Evolutionary conservation across 2,113 vertebrate genomes (phyloP).

Genomic region (Balaeniceps rex): DNA sequence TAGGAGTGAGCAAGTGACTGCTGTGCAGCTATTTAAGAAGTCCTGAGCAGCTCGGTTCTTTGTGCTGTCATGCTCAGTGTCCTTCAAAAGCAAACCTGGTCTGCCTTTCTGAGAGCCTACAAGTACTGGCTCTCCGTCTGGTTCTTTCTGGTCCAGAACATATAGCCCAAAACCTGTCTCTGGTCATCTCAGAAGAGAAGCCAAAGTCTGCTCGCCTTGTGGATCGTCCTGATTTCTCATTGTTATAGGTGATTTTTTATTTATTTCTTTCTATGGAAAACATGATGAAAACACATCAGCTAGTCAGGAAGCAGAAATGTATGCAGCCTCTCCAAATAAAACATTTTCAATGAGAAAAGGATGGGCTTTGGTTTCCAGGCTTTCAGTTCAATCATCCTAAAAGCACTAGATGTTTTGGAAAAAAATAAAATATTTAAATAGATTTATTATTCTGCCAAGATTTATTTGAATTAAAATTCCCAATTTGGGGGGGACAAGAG

Average conservation of each 20-base stretch:
- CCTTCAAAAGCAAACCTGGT: not conserved
- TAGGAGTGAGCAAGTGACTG: not conserved
- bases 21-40: not conserved
- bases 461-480: not conserved
- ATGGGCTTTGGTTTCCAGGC: not conserved
- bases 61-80: not conserved
- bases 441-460: not conserved
- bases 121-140: not conserved
- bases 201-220: not conserved
- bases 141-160: not conserved
- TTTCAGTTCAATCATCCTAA: not conserved
- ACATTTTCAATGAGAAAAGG: not conserved
- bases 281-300: not conserved
- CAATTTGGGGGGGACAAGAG: fast-evolving
- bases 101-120: not conserved
- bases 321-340: not conserved
- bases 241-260: not conserved
- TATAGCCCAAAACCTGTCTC: not conserved
- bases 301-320: not conserved
- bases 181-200: not conserved
- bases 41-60: not conserved
- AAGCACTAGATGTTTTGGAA: not conserved
- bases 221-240: not conserved
- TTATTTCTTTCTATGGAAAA: not conserved
- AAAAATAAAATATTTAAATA: not conserved